phyloP scores from a whole-genome alignment of 2,888 invertebrate genomes.

The Cancer borealis region DNA sequence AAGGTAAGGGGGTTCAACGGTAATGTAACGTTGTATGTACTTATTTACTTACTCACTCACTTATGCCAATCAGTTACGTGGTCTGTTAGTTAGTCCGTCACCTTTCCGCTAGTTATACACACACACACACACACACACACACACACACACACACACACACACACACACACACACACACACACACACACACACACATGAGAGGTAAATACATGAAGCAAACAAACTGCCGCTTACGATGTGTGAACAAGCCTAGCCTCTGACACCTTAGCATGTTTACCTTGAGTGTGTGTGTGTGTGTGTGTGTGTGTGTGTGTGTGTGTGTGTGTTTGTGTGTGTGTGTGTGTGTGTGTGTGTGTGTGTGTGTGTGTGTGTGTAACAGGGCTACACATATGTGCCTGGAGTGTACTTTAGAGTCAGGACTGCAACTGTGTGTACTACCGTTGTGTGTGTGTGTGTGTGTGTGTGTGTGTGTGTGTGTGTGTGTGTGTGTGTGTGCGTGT shows the following conservation, averaged over 20 bases:
- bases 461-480: constrained; percentile 32
- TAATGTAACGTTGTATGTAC: too few relatives aligned
- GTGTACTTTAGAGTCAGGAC: background rate
- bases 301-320: background rate
- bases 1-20: too few relatives aligned
- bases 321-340: constrained; percentile 3
- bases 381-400: background rate
- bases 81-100: background rate
- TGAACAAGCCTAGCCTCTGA: constrained; percentile 1
- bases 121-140: too few relatives aligned
- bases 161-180: constrained; percentile 30
- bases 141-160: constrained; percentile 3
- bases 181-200: background rate
- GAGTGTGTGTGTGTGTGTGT: background rate
- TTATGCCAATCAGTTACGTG: background rate
- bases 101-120: constrained; percentile 12
- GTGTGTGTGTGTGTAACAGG: constrained; percentile 20
- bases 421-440: background rate
- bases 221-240: constrained; percentile 16
- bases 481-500: constrained; percentile 18
- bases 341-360: constrained; percentile 20
- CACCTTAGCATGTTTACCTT: background rate
- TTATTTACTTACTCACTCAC: background rate
- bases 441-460: constrained; percentile 21
- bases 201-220: constrained; percentile 1